Evolutionary conservation across 2,797 vertebrate genomes (phyloP), one percentile per base, ranked within the genome.

Genomic region (Lepus oiostolus): DNA sequence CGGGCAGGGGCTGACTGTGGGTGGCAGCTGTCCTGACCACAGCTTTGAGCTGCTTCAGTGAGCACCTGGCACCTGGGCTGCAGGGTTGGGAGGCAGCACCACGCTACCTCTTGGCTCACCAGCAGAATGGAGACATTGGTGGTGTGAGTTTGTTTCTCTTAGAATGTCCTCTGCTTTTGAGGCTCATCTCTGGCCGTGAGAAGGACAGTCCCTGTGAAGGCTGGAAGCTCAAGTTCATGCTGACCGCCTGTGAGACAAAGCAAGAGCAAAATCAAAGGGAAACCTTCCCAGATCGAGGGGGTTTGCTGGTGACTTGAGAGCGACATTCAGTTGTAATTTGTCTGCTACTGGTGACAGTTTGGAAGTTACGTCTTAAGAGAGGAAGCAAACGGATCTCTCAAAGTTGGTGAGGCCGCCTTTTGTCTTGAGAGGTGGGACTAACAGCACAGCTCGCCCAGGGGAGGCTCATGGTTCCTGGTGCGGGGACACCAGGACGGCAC

Each of bases 181-280:
- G 60, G 52, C 16, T 82, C 47, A 13, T 0, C 47, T 58, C 14
- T 30, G n/a, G 32, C 54, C 65, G 28, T 89, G 86, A 88, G 91
- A 96, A 91, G 91, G 47, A 84, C 88, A 32, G 85, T 92, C 95
- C 90, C 84, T 80, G 38, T 1, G 13, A 88, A 50, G 62, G 80
- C 63, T 92, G 67, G 95, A 94, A 94, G 77, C 35, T 94, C 82
- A 95, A 88, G 93, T 96, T 92, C 91, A 93, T 80, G 92, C 62
- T 65, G 88, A 87, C 72, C 94, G 95, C 67, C 95, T 58, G 21
- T 70, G 93, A 97, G 76, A 90, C 90, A 94, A 96, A 77, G 35
- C 11, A 76, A 65, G 89, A 35, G 6, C 14, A 38, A 75, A 94
- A 24, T n/a, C 47, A 30, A 24, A 63, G 10, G 19, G 32, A 50